Evolutionary conservation across 2,113 vertebrate genomes (phyloP), one percentile per base, ranked within the genome.

Genomic region (Indicator maculatus): DNA sequence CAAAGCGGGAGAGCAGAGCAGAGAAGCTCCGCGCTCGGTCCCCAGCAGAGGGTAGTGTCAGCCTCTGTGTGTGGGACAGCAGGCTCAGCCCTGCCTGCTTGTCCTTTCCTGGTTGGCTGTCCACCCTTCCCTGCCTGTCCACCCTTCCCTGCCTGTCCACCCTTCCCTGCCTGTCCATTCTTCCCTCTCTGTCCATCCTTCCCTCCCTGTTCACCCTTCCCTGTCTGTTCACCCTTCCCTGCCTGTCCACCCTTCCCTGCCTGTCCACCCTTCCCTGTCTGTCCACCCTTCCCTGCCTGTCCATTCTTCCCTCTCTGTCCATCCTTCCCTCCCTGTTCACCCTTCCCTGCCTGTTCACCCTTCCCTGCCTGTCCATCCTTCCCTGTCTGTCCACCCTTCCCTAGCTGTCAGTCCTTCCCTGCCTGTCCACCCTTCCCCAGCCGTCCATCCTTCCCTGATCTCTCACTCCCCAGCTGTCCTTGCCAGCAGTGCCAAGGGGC

Each of bases 11-110:
- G 2, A 70, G 72, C 3, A 1, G 21, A n/a, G 30, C 21, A 38
- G 5, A 77, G 83, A 31, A 36, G 71, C 90, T 70, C 23, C 84
- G 2, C 11, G 6, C 88, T 18, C 6, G 8, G 5, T 71, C 21
- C 70, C 63, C 97, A 84, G 95, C 91, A 97, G 97, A 91, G 95
- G 96, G 97, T 90, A n/a, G 90, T 93, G 96, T 85, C 80, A 73
- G 67, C 78, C 72, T 39, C 83, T 47, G 39, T 8, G 1, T 27
- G 77, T 1, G 70, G 56, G 60, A 9, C 70, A 73, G 36, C 50
- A 39, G 45, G 75, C 77, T 10, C 71, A 52, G 86, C 66, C 79
- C 70, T 5, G 58, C 1, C 86, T 23, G 61, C 0, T 82, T 17
- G 50, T 2, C 84, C 4, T 38, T 24, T 55, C 66, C n/a, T 33